These are phyloP conservation scores for Gandaritis pyraliata DNA, from an alignment of 2,888 invertebrate genomes.

Conservation along the genomic window DNA sequence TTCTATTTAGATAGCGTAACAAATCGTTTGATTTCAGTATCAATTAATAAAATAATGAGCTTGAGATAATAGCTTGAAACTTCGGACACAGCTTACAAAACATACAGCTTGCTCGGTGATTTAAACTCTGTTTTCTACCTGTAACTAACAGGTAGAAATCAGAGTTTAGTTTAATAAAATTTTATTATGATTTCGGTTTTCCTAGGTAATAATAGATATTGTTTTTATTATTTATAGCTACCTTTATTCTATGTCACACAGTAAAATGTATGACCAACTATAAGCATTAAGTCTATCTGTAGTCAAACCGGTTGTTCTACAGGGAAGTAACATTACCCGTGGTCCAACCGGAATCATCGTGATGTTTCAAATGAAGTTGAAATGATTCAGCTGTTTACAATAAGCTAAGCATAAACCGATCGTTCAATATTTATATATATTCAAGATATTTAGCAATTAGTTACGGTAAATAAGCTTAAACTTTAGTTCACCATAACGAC, in stretches of 20 bases:
- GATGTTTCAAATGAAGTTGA: background rate
- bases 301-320: no score
- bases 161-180: no score
- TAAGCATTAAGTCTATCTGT: no score
- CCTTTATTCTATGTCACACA: no score
- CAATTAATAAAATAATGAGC: conserved; percentile 40
- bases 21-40: conserved; percentile 31
- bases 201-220: no score
- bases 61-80: conserved; percentile 2
- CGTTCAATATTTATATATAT: conserved; percentile 1
- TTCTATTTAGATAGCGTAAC: conserved; percentile 23
- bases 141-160: no score
- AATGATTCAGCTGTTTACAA: conserved; percentile 13
- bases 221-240: no score
- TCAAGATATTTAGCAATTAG: conserved; percentile 26
- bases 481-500: conserved; percentile 20
- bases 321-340: no score
- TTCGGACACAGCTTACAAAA: conserved; percentile 3
- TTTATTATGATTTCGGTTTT: no score
- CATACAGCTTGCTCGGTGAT: background rate
- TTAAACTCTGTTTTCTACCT: no score
- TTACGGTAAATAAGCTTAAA: conserved; percentile 29
- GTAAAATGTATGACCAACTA: no score
- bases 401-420: conserved; percentile 4
- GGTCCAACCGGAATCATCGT: no score